Base-by-base conservation (phyloP, 92 coral and sea anemone species). In the Bergia puertoricense region DNA sequence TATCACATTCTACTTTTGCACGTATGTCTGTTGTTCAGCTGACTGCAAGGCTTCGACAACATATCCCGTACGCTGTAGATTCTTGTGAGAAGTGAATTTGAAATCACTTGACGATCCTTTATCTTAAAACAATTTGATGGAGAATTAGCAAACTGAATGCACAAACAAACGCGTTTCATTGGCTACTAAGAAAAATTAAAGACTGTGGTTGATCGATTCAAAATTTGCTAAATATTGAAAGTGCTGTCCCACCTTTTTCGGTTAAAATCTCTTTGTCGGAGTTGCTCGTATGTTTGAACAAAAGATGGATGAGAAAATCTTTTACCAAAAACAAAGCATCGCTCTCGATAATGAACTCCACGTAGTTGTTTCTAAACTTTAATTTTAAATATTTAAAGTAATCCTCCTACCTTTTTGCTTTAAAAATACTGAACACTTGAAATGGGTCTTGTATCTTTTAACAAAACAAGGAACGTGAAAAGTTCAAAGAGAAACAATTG, bases 71-170 rank as follows among this genome's bases (percentile, higher is more conserved):
- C 68, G 16, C 68, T 39, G 44, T 74, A 46, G 78, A 74, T 23
- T 42, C 77, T 74, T 74, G 77, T 74, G 54, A 44, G 81, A 77
- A 77, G 81, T 77, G 81, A 77, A 45, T 45, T 77, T 59, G 45
- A 77, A 77, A 42, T 77, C 20, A 77, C 81, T 44, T 30, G 30
- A 30, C 56, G 30, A 44, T 43, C 45, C 38, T 11, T 77, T 77
- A 48, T 43, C 56, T 77, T 77, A 30, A 77, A 43, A 77, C 51
- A 44, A 43, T 45, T 43, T 2, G 56, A 77, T 30, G 30, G 81
- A 22, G 56, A 77, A 77, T 77, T 43, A 77, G 59, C 4, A 43
- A 23, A 77, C 81, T 43, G 81, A 44, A 2, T 77, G 51, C 6
- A 1, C n/a, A 77, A 77, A 77, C 59, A 77, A 77, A 77, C 81